phyloP scores from a whole-genome alignment of 2,797 vertebrate genomes.

The Syngnathus acus region DNA sequence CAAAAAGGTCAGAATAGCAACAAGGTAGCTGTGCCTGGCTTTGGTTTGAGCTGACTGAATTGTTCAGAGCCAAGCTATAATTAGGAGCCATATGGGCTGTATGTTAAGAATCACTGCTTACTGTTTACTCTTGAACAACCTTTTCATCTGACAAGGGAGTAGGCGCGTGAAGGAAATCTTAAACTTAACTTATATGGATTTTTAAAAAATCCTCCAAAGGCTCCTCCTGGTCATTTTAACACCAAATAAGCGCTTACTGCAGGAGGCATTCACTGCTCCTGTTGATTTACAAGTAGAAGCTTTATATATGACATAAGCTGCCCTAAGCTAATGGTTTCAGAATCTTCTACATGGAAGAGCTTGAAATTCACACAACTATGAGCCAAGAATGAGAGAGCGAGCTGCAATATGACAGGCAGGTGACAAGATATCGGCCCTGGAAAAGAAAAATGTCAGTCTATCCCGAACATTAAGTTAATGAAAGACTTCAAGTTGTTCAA shows the following conservation, averaged over 20 bases:
- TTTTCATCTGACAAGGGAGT: not conserved
- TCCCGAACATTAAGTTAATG: too few species aligned
- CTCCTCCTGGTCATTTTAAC: not conserved
- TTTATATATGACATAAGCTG: not conserved
- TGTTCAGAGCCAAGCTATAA: constrained; percentile 34
- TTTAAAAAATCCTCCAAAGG: not conserved
- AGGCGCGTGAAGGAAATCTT: not conserved
- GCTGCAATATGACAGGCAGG: too few species aligned
- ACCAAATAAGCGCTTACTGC: constrained; percentile 1
- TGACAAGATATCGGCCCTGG: too few species aligned
- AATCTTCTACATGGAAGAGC: too few species aligned
- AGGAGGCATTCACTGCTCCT: not conserved
- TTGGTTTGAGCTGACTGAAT: constrained; percentile 32
- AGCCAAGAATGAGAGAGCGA: too few species aligned
- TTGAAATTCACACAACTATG: too few species aligned
- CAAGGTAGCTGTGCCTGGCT: constrained; percentile 19
- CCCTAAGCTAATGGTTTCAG: constrained; percentile 15
- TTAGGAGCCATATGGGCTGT: constrained; percentile 41
- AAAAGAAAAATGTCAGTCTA: too few species aligned
- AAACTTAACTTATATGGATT: not conserved
- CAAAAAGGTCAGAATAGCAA: constrained; percentile 38
- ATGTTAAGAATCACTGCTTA: constrained; percentile 33
- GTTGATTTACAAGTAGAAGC: constrained; percentile 1
- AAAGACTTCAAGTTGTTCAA: too few species aligned
- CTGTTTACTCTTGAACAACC: constrained; percentile 15